Percentiles rank a stretch among this genome's conserved stretches.
Conservation (phyloP, 1,140 invertebrate genomes). For the Drosophila lowei region DNA sequence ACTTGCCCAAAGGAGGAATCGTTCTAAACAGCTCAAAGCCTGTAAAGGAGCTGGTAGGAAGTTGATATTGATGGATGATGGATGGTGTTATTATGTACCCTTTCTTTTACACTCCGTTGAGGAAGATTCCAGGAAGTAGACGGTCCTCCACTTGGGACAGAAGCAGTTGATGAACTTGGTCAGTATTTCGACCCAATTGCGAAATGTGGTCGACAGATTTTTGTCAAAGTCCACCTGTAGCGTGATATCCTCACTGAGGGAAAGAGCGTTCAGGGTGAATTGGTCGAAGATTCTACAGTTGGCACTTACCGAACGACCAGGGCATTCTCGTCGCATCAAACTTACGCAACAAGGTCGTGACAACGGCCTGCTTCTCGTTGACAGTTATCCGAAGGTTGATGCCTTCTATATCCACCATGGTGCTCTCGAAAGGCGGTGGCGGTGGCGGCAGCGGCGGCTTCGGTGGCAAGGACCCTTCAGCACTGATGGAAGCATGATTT, state of each 20-base stretch:
- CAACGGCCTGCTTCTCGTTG: background rate
- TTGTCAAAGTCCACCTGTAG: slow-evolving; percentile 28
- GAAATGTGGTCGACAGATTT: slow-evolving; percentile 36
- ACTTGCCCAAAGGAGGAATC: slow-evolving; percentile 45
- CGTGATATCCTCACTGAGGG: slow-evolving; percentile 35
- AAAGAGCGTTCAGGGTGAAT: too few species aligned
- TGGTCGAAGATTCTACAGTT: background rate
- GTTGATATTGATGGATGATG: background rate
- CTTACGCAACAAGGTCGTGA: slow-evolving; percentile 34
- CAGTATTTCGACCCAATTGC: slow-evolving; percentile 45
- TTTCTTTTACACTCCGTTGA: slow-evolving; percentile 37
- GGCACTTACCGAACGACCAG: slow-evolving; percentile 30
- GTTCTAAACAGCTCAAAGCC: slow-evolving; percentile 51
- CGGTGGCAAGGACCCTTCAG: too few species aligned
- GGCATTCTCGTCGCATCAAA: slow-evolving; percentile 42
- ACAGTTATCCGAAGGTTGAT: slow-evolving; percentile 30
- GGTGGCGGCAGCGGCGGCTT: too few species aligned
- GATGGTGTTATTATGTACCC: slow-evolving; percentile 22
- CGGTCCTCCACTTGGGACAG: slow-evolving; percentile 50
- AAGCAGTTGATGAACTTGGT: slow-evolving; percentile 47
- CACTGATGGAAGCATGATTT: background rate
- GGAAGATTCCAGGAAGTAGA: slow-evolving; percentile 42
- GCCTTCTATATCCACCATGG: slow-evolving; percentile 31
- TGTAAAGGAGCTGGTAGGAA: background rate
- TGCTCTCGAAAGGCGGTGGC: background rate